A percentile compares a stretch with the other conserved stretches of the same genome.
Evolutionary conservation across 2,888 invertebrate species (phyloP).

Genomic region (Barypeithes pellucidus): DNA sequence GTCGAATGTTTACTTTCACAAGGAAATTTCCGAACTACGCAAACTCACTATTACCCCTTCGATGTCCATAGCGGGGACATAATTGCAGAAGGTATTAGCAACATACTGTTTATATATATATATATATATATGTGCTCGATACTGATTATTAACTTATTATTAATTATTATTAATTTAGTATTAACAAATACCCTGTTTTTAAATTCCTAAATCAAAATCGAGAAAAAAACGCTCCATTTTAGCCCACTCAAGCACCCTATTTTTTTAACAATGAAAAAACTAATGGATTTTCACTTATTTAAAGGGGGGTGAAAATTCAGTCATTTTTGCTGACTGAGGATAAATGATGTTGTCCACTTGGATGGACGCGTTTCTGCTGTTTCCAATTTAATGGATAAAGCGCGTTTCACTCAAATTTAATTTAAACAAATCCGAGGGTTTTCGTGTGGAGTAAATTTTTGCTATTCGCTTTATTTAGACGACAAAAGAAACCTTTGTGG

Average conservation of each 20-base stretch:
- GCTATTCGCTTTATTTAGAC: background rate
- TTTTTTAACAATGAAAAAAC: conserved; percentile 22
- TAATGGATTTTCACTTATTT: conserved; percentile 26
- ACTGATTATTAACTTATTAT: too few relatives aligned
- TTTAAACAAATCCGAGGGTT: conserved; percentile 1
- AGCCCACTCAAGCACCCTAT: conserved; percentile 1
- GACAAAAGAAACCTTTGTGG: too few relatives aligned
- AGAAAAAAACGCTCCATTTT: background rate
- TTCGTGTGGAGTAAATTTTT: background rate
- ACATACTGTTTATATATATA: too few relatives aligned
- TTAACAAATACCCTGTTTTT: too few relatives aligned
- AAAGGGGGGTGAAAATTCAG: conserved; percentile 15
- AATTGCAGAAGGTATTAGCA: too few relatives aligned
- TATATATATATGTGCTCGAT: too few relatives aligned
- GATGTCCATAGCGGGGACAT: too few relatives aligned
- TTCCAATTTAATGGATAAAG: conserved; percentile 24
- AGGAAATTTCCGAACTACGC: too few relatives aligned
- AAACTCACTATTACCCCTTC: too few relatives aligned
- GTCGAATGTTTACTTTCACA: too few relatives aligned
- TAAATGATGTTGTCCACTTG: conserved; percentile 27
- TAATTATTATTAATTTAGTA: too few relatives aligned
- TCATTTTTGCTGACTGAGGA: conserved; percentile 20
- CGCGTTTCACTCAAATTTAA: conserved; percentile 6
- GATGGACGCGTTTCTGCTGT: conserved; percentile 15
- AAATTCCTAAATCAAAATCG: conserved; percentile 9